Conservation (phyloP, 2,113 vertebrate genomes). For the Lonchura striata region DNA sequence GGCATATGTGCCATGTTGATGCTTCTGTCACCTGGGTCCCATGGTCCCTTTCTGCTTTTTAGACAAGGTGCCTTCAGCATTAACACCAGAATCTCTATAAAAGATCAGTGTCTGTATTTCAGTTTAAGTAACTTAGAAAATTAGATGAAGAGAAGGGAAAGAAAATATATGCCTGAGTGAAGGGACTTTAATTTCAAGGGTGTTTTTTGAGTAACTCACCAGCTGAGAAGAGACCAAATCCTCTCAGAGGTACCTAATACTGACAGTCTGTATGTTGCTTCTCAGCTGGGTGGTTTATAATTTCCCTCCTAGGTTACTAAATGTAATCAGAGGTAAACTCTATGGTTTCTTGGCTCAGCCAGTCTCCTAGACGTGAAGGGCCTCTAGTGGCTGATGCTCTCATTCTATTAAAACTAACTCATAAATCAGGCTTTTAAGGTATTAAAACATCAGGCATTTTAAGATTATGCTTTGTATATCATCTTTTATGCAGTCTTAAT, state of each 20-base stretch:
- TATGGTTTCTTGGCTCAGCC: neutral
- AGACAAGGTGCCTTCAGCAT: neutral
- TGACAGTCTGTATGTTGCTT: neutral
- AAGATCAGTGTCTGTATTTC: accelerated
- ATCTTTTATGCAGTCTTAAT: neutral
- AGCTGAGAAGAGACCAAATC: neutral
- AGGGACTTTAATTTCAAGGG: neutral
- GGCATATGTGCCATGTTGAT: neutral
- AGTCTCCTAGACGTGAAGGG: conserved; percentile 32
- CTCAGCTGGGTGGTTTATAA: neutral
- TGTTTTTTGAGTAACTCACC: neutral
- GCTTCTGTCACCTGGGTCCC: neutral
- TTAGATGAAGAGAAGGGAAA: neutral
- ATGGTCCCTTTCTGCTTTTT: neutral
- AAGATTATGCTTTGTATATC: neutral
- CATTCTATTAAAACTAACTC: neutral
- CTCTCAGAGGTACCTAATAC: neutral
- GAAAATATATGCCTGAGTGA: neutral
- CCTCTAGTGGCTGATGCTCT: conserved; percentile 63
- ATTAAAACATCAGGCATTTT: neutral
- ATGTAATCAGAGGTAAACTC: neutral
- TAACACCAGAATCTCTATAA: neutral
- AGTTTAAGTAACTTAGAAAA: neutral
- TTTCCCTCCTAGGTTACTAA: neutral
- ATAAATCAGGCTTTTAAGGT: neutral